phyloP scores from a whole-genome alignment of 2,113 vertebrate genomes.

The Chlorocebus sabaeus region DNA sequence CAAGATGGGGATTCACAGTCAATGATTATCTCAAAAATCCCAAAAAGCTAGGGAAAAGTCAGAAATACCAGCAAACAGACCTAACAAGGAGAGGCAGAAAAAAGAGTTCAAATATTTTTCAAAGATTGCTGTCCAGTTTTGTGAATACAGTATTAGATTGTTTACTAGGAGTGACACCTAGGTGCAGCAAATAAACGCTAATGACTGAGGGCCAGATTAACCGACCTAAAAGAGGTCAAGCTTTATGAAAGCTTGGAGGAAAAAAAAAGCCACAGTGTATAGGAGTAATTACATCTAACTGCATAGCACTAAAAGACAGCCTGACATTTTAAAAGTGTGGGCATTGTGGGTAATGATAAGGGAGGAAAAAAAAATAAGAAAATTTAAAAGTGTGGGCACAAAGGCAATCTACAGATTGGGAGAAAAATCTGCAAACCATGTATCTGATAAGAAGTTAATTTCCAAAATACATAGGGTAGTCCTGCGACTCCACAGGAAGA shows the following conservation, averaged over 20 bases:
- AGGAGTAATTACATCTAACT: background rate
- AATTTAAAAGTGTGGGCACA: background rate
- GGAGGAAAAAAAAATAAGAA: background rate
- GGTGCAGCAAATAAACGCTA: conserved; percentile 31
- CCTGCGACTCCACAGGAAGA: background rate
- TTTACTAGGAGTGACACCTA: background rate
- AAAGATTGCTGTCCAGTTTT: background rate
- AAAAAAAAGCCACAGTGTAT: background rate
- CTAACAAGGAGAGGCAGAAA: background rate
- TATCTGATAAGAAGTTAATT: background rate
- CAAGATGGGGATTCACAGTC: background rate
- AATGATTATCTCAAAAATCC: background rate
- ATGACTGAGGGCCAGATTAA: conserved; percentile 29
- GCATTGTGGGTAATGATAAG: no score
- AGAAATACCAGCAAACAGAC: background rate
- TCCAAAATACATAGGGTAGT: background rate
- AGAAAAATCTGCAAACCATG: background rate
- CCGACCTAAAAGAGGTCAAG: conserved; percentile 33
- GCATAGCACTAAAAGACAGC: background rate
- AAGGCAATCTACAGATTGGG: background rate
- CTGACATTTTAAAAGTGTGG: background rate
- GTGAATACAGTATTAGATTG: background rate
- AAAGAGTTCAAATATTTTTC: background rate
- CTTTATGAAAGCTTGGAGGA: background rate
- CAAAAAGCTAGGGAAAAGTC: background rate